Base-by-base conservation (phyloP, 2,797 vertebrate species). In the Enteromius thamalakanensis region DNA sequence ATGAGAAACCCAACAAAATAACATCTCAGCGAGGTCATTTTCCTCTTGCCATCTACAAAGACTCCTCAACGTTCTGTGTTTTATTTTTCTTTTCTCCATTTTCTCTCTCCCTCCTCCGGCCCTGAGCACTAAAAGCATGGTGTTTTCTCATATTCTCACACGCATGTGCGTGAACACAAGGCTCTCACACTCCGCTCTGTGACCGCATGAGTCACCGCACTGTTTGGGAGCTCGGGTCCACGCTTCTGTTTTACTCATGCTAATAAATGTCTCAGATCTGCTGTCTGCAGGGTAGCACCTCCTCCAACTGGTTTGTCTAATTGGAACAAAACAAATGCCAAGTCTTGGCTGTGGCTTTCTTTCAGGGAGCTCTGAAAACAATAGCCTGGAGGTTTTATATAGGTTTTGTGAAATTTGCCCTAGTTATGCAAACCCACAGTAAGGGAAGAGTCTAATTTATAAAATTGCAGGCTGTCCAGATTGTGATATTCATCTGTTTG, bases 291-390 rank as follows among this genome's bases (percentile, higher is more conserved):
- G 80, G 72, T 81, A 58, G 58, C 80, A 80, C 64, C 79, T 86
- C 75, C 76, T 75, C 82, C 62, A 34, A 84, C 68, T 76, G 76
- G 49, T 58, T 70, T 53, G 51, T 75, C 80, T 83, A 86, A 86
- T 80, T 80, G 81, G 70, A 80, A 83, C 62, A 82, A 86, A 64
- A 84, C 29, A 85, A 80, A 77, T 80, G 76, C 53, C 67, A 87
- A 78, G 77, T 42, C 65, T 71, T 49, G 51, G 58, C 34, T 77
- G 64, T 42, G 49, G 19, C 69, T 76, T 71, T 49, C 34, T 75
- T 58, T 83, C 51, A 40, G 15, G 15, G 32, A 10, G 60, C 45
- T 67, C 17, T 65, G 55, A n/a, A 45, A 78, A 81, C 60, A 69
- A 77, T 47, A 82, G 49, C 72, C 62, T 68, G 14, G 55, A 53